Base-by-base conservation (phyloP, 2,888 invertebrate species). In the Leucozona laternaria region DNA sequence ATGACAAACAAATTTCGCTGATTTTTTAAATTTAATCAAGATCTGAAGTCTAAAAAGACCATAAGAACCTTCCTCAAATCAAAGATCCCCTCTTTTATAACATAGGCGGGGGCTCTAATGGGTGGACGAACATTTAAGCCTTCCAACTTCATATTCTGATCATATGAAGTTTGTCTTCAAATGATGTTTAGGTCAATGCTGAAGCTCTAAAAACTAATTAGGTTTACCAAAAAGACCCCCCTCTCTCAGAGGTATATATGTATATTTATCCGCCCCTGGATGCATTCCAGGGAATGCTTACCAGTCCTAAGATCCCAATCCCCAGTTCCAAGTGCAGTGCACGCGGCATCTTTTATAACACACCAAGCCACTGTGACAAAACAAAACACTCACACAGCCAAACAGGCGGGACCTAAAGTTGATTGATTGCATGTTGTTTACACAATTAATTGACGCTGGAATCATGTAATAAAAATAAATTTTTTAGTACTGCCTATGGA, bases 381-480 rank as follows among this genome's bases (percentile, higher is more conserved):
- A 78, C 85, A 78, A 82, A 68, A 72, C 70, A 62, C 64, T 11
- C 55, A 82, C 66, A 78, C 79, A 57, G 20, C 17, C 31, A 20
- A 28, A 31, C 8, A 66, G 4, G 45, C 28, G 58, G 60, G 66
- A 76, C 71, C 68, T 70, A 31, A 6, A 64, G 78, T 86, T 86
- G 86, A 86, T 86, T 82, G 86, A 86, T 86, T 86, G 86, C 82
- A 86, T 86, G 73, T 82, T 86, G 86, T 86, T 86, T 86, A 86
- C 86, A 86, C 78, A 86, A 86, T 86, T 79, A 86, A 86, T 86
- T 79, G 86, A 82, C 81, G 81, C 73, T 68, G 62, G 82, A 82
- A 82, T 86, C 75, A 79, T 60, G 82, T 71, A 82, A 86, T 86
- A 86, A 82, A 86, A 86, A 86, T 86, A 82, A 79, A 86, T 71